Evolutionary conservation across 2,797 vertebrate genomes (phyloP).

Genomic region (Sebastes itinus): DNA sequence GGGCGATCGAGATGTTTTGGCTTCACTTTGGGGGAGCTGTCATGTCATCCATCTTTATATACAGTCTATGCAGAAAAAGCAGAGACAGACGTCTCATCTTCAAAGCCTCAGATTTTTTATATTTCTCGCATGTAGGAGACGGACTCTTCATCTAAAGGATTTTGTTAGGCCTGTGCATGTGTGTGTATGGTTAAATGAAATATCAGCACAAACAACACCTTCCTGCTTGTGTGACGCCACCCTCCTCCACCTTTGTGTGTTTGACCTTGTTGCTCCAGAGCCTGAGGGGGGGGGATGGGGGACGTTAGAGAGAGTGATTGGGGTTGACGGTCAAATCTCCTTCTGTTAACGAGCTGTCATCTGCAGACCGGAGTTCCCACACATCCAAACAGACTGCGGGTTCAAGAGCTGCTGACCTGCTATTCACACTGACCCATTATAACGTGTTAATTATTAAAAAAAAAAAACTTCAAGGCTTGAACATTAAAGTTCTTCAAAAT

Average conservation of each 20-base stretch:
- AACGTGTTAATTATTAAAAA: constrained; percentile 24
- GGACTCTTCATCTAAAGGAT: not conserved
- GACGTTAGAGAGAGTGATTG: constrained; percentile 40
- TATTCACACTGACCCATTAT: constrained; percentile 4
- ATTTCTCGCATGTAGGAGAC: not conserved
- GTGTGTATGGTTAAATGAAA: not conserved
- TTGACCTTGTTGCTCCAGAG: constrained; percentile 75
- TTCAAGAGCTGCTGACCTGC: constrained; percentile 42
- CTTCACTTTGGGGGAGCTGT: no score
- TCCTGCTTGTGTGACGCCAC: constrained; percentile 8
- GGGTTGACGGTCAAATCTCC: constrained; percentile 67
- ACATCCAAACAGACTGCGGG: constrained; percentile 28
- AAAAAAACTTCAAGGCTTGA: constrained; percentile 1
- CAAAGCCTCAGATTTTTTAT: not conserved
- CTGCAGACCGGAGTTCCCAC: constrained; percentile 75
- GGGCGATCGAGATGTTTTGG: no score
- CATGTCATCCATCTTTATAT: no score
- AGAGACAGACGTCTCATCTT: not conserved
- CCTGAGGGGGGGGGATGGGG: constrained; percentile 34
- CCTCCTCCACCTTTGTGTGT: constrained; percentile 45
- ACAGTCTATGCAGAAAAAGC: not conserved
- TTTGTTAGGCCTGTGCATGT: not conserved
- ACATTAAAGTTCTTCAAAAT: constrained; percentile 20
- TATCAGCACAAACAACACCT: constrained; percentile 28
- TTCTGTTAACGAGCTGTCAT: constrained; percentile 78